Base-by-base conservation (phyloP, 1,140 invertebrate genomes). In the Scylla paramamosain region DNA sequence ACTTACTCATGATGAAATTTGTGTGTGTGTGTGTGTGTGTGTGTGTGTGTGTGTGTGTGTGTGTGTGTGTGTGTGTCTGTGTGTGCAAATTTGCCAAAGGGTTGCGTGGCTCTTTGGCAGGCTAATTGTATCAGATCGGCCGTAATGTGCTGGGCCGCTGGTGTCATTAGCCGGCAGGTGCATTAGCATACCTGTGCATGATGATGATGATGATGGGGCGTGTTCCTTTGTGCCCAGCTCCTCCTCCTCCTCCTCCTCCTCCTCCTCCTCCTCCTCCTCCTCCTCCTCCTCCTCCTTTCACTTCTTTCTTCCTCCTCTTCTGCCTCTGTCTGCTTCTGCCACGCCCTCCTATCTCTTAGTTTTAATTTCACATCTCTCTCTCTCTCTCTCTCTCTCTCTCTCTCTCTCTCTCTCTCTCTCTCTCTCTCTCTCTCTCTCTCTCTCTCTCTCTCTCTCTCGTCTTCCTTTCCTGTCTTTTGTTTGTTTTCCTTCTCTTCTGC, bases 11-110 rank as follows among this genome's bases (percentile, higher is more conserved):
- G 20, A 77, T 1, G 25, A n/a, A 77, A 77, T 59, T 4, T 48
- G 46, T 48, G 46, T 48, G 46, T 48, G 46, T 48, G 46, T 20
- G 59, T 67, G 59, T 67, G 59, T 67, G 59, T 67, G 67, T 77
- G 67, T 77, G 67, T 77, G 67, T 77, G 67, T 77, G 67, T 77
- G 67, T 77, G 67, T 77, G 67, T 77, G 67, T 77, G 67, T 77
- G 67, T 77, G 67, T 77, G 67, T 77, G 67, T 77, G 67, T 77
- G 67, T 77, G 67, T 77, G 67, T 77, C 7, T 77, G 67, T 77
- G 67, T 77, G 67, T n/a, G 8, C 67, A 77, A 77, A 77, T 77
- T 25, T n/a, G 67, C 67, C 67, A 25, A n/a, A n/a, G 25, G 6
- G 20, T 77, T 77, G 25, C 20, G 67, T 77, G 67, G 4, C n/a